These are phyloP conservation scores for Bos indicus DNA, from an alignment of 2,113 vertebrate species.

Conservation along the genomic window DNA sequence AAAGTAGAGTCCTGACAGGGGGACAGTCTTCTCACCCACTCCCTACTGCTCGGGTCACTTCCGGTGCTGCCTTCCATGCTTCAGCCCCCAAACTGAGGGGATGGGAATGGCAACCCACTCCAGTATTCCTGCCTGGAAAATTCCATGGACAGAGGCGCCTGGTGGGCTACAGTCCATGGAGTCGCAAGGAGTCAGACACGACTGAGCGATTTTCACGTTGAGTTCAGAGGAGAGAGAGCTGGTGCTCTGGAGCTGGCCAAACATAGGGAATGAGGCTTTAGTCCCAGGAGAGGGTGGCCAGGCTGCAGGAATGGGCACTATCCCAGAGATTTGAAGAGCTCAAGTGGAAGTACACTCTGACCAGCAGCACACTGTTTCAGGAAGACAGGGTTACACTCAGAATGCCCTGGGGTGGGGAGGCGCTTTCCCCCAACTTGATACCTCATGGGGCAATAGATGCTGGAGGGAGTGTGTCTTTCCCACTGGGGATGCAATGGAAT, in stretches of 20 bases:
- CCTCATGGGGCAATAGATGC: background rate
- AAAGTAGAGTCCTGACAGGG: background rate
- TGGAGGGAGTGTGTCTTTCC: background rate
- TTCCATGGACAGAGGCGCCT: background rate
- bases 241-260: background rate
- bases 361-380: background rate
- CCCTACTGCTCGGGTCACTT: background rate
- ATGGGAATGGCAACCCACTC: background rate
- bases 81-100: background rate
- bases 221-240: background rate
- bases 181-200: accelerated
- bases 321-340: background rate
- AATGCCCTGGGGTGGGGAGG: accelerated
- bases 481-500: background rate
- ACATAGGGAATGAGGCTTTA: background rate
- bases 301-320: accelerated
- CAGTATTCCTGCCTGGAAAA: background rate
- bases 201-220: background rate
- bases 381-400: background rate
- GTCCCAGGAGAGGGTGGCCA: background rate
- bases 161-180: background rate
- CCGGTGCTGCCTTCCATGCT: accelerated
- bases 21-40: background rate
- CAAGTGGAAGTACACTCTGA: background rate
- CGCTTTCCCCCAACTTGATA: background rate